These are phyloP conservation scores for Bucco capensis DNA, from an alignment of 2,113 vertebrate genomes.

Conservation along the genomic window DNA sequence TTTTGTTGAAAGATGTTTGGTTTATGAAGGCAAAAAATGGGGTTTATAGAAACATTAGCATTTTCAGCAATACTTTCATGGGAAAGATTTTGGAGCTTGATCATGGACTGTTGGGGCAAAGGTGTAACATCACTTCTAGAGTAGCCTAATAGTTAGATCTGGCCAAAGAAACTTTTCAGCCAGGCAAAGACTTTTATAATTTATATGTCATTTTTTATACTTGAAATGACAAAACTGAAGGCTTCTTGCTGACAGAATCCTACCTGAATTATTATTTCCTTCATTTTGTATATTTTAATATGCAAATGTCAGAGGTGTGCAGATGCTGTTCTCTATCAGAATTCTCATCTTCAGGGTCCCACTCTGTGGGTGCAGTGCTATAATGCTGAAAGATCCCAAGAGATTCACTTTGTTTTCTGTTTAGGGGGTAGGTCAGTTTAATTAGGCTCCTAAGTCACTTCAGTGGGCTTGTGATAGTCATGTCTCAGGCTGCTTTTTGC, in stretches of 20 bases:
- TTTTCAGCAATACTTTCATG: neutral
- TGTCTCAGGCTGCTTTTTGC: neutral
- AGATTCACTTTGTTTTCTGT: neutral
- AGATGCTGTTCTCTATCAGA: neutral
- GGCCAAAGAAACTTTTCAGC: neutral
- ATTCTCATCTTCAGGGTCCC: accelerated
- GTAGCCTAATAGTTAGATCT: neutral
- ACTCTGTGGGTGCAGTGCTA: neutral
- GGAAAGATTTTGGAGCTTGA: neutral
- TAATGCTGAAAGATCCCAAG: neutral
- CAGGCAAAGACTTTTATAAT: no score
- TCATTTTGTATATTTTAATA: neutral
- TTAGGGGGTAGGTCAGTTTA: neutral
- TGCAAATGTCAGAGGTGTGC: accelerated
- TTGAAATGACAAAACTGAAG: neutral
- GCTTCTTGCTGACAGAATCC: neutral
- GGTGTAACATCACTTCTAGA: neutral
- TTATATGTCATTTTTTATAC: neutral
- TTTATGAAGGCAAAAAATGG: neutral
- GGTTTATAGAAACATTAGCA: neutral
- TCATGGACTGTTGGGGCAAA: neutral
- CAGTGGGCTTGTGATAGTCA: neutral
- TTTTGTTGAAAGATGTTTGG: neutral
- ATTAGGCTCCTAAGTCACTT: neutral
- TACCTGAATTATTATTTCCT: neutral